Conservation (phyloP, 2,797 vertebrate genomes). For the Petrocephalus sullivani region DNA sequence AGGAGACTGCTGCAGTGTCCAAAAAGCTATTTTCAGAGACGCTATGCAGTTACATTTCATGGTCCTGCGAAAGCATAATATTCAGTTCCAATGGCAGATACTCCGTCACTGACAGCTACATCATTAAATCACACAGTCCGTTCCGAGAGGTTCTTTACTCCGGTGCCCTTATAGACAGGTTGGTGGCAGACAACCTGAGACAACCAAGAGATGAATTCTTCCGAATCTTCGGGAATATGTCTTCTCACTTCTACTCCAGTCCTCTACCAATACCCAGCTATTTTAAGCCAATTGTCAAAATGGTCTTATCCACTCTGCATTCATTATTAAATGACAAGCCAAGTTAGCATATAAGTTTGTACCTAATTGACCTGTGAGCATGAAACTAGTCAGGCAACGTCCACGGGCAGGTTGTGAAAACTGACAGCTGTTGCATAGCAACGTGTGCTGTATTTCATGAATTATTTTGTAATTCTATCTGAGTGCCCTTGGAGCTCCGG, state of each 20-base stretch:
- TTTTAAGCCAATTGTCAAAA: not conserved
- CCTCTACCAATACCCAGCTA: not conserved
- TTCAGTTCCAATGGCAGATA: not conserved
- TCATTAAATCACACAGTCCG: not conserved
- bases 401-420: not conserved
- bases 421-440: conserved; percentile 9
- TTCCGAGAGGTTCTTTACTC: not conserved
- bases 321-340: not conserved
- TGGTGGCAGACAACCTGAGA: not conserved
- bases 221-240: too few relatives aligned
- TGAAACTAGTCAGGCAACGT: not conserved
- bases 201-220: not conserved
- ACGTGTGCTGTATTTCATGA: not conserved
- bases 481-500: not conserved
- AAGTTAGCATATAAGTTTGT: not conserved
- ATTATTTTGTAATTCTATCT: not conserved
- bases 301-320: not conserved
- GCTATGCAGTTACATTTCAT: not conserved
- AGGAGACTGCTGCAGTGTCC: not conserved
- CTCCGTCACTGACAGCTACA: not conserved
- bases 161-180: not conserved
- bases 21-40: not conserved
- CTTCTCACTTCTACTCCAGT: too few relatives aligned
- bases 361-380: not conserved
- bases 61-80: not conserved